Evolutionary conservation across 2,113 vertebrate species (phyloP).

Genomic region (Nibea albiflora): DNA sequence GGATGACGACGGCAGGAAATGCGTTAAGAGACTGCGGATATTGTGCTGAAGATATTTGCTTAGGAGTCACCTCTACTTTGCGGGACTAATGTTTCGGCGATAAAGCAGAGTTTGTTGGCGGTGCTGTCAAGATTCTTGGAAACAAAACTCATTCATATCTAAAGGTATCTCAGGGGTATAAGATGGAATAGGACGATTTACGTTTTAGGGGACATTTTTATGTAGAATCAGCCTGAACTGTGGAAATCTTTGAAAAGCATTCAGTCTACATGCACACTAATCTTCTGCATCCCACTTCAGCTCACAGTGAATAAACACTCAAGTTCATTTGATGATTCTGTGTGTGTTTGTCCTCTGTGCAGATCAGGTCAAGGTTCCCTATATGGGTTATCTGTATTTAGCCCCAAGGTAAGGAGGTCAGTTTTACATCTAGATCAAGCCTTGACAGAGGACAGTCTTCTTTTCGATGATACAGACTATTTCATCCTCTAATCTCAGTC

Average conservation of each 20-base stretch:
- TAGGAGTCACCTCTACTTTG: not conserved
- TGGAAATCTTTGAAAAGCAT: not conserved
- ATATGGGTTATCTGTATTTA: constrained; percentile 64
- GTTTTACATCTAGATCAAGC: constrained; percentile 30
- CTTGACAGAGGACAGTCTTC: constrained; percentile 15
- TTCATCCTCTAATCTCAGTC: constrained; percentile 18
- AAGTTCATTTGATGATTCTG: not conserved
- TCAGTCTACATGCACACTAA: not conserved
- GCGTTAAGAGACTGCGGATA: not conserved
- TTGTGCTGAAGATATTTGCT: not conserved
- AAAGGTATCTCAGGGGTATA: not conserved
- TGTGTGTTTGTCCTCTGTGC: not conserved
- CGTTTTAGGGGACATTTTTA: too few species aligned
- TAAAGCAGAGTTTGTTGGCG: not conserved
- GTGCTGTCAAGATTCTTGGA: not conserved
- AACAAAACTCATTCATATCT: not conserved
- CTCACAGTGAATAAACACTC: not conserved
- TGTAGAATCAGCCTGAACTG: not conserved
- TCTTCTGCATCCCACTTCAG: not conserved
- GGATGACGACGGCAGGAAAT: not conserved
- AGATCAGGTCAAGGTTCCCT: constrained; percentile 55
- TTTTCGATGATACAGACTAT: not conserved
- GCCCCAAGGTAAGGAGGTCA: constrained; percentile 27
- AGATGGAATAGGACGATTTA: not conserved
- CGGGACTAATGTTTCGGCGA: too few species aligned